phyloP scores from a whole-genome alignment of 2,888 invertebrate species.

The Digitonthophagus gazella region DNA sequence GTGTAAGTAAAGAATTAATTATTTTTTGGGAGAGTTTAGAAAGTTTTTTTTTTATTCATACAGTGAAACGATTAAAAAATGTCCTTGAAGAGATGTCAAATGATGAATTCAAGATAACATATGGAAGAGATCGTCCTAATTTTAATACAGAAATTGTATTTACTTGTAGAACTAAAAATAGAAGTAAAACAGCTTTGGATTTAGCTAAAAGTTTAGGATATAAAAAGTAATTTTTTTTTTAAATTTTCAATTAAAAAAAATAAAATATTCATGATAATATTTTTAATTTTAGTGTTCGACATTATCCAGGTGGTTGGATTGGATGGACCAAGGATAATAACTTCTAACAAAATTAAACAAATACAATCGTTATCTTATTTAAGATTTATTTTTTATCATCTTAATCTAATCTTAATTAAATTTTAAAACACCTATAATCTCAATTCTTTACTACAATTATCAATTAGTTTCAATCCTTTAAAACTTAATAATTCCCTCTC shows the following conservation, averaged over 20 bases:
- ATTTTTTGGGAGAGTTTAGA: too few species aligned
- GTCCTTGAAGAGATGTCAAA: not conserved
- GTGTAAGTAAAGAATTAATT: not conserved
- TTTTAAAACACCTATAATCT: too few species aligned
- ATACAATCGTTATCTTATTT: too few species aligned
- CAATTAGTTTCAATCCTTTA: too few species aligned
- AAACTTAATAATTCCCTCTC: too few species aligned
- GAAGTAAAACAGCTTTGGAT: not conserved
- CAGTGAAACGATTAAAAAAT: not conserved
- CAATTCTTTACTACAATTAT: too few species aligned
- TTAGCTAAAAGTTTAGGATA: not conserved
- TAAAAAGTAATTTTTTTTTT: not conserved
- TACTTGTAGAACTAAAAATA: not conserved
- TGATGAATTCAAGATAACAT: not conserved
- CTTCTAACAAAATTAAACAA: not conserved
- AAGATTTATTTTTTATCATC: too few species aligned
- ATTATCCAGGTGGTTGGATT: not conserved
- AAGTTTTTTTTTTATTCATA: too few species aligned
- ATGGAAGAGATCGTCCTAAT: not conserved
- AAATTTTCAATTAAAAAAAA: not conserved
- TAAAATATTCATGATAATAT: not conserved
- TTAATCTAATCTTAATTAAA: too few species aligned
- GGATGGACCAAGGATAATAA: not conserved
- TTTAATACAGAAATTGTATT: not conserved
- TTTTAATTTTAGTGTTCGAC: not conserved